Conservation (phyloP, 2,888 invertebrate genomes). For the Agonopterix subpropinquella region DNA sequence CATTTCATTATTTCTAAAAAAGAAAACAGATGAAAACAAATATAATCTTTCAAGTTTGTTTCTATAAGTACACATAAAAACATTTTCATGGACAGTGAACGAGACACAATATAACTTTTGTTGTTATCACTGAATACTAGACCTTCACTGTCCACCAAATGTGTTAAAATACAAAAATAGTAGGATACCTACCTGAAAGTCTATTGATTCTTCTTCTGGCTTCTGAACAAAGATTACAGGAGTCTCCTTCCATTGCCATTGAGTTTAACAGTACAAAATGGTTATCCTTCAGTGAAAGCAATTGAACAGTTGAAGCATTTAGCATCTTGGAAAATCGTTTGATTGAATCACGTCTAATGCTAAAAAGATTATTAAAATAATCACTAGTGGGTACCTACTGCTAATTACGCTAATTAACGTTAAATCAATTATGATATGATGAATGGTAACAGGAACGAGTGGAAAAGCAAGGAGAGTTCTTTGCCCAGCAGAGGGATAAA, state of each 20-base stretch:
- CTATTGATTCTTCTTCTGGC: constrained; percentile 80
- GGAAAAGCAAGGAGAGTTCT: too few relatives aligned
- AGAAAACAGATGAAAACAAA: not conserved
- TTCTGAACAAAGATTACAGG: constrained; percentile 88
- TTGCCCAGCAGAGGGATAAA: too few relatives aligned
- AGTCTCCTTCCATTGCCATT: constrained; percentile 97
- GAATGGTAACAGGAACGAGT: too few relatives aligned
- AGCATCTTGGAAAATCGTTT: constrained; percentile 82
- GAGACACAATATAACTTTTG: too few relatives aligned
- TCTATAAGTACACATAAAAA: not conserved
- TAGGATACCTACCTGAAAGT: constrained; percentile 72
- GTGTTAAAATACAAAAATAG: not conserved
- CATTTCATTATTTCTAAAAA: constrained; percentile 45
- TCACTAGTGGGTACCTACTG: not conserved
- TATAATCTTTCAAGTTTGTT: not conserved
- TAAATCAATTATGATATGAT: not conserved
- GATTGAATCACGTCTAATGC: constrained; percentile 75
- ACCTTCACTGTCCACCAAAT: not conserved
- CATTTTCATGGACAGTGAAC: not conserved
- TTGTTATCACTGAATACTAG: too few relatives aligned
- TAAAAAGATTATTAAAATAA: constrained; percentile 10
- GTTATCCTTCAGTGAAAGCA: constrained; percentile 82
- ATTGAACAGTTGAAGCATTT: constrained; percentile 83
- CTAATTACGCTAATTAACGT: not conserved
- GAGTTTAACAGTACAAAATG: constrained; percentile 95